phyloP scores from a whole-genome alignment of 2,888 invertebrate species.

The Nasonia oneida region DNA sequence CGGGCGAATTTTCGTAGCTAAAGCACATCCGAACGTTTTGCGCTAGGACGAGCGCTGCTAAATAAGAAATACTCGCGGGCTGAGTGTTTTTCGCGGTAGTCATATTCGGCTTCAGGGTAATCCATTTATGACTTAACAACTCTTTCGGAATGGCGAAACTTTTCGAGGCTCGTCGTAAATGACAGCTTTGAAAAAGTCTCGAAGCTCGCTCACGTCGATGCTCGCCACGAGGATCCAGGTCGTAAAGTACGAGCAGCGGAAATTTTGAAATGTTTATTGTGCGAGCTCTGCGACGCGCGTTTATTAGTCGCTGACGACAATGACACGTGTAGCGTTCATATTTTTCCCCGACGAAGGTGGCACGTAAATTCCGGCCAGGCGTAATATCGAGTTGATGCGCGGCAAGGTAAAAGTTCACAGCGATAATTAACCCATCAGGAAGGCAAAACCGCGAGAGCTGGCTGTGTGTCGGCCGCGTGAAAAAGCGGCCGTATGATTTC shows the following conservation, averaged over 20 bases:
- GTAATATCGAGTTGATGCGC: neutral
- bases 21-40: no score
- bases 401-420: neutral
- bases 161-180: constrained; percentile 34
- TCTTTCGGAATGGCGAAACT: constrained; percentile 18
- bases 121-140: constrained; percentile 40
- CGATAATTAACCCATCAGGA: neutral
- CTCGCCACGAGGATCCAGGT: neutral
- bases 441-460: neutral
- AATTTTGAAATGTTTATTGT: constrained; percentile 16
- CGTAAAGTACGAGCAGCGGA: neutral
- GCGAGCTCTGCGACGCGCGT: neutral
- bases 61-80: constrained; percentile 1
- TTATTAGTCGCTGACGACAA: neutral
- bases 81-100: constrained; percentile 19
- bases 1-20: neutral
- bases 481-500: constrained; percentile 2
- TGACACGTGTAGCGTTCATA: neutral
- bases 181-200: constrained; percentile 7
- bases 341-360: neutral
- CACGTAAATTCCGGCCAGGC: neutral
- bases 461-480: neutral
- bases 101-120: constrained; percentile 15
- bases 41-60: neutral
- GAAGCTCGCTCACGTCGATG: neutral